Conservation (phyloP, 2,888 invertebrate genomes). For the Dryococelus australis region DNA sequence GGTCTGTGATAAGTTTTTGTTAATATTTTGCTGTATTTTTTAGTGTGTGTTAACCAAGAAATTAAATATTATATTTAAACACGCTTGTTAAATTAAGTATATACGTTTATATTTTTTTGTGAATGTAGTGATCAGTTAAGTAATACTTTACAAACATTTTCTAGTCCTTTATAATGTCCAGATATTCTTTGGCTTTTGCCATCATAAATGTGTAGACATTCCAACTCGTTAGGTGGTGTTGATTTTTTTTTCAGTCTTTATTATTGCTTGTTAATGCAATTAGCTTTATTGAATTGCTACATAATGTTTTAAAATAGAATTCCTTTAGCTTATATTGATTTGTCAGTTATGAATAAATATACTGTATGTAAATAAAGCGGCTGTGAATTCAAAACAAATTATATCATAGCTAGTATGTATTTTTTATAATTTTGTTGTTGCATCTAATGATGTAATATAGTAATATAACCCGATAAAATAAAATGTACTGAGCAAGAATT, state of each 20-base stretch:
- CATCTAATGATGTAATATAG: not conserved
- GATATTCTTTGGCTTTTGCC: not conserved
- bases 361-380: not conserved
- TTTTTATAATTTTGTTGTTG: not conserved
- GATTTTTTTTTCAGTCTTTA: not conserved
- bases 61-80: not conserved
- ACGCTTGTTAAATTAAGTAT: not conserved
- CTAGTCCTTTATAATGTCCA: not conserved
- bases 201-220: not conserved
- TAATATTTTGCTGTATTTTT: not conserved
- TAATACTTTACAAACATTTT: not conserved
- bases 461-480: not conserved
- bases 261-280: not conserved
- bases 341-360: not conserved
- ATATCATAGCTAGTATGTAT: not conserved
- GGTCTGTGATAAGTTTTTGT: not conserved
- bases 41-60: not conserved
- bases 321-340: not conserved
- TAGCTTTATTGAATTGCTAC: not conserved
- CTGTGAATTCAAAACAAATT: not conserved
- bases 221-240: not conserved
- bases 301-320: not conserved
- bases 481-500: not conserved
- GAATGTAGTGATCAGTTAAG: not conserved
- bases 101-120: not conserved